Evolutionary conservation across 2,113 vertebrate genomes (phyloP), one percentile per base, ranked within the genome.

Genomic region (Lasiurus cinereus): DNA sequence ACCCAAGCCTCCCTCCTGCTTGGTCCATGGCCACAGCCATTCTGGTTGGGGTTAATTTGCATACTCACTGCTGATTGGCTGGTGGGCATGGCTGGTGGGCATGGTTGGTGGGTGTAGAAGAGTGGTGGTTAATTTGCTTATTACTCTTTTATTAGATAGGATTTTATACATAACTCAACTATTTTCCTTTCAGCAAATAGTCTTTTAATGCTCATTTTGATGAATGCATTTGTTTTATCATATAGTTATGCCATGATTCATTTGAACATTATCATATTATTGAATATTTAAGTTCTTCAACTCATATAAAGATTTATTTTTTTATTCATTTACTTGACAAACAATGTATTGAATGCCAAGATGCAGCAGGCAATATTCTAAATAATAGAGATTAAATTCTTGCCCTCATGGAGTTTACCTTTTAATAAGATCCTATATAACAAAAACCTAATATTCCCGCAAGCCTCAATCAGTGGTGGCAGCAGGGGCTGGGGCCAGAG

Each of bases 281-380:
- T 66, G 5, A 16, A 54, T 66, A 76, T 67, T 46, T 64, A 72
- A 50, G 46, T 62, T 80, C 36, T 88, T 50, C 43, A 46, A 33
- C 29, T 83, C 66, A 82, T 22, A 29, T 50, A 69, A 48, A 77
- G 33, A 33, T 31, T 16, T 78, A 11, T 78, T 78, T 72, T 72
- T 62, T 59, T 22, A 78, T 72, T 93, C 24, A 59, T 86, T 27
- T 90, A 69, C 56, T 70, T 78, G 36, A 78, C 36, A 93, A 87
- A 52, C 39, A 73, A 52, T 73, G 1, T 27, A 54, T 16, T 15
- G 22, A 5, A 8, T 80, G 54, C 19, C 52, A 70, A n/a, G 50
- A 87, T 50, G 16, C 54, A 72, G 31, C 4, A 39, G 43, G 13
- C 18, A 62, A 4, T 46, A 46, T 64, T 36, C 11, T 29, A 59